A percentile compares a stretch with the other conserved stretches of the same genome.
Conservation (phyloP, 2,797 vertebrate genomes). For the Erithacus rubecula region DNA sequence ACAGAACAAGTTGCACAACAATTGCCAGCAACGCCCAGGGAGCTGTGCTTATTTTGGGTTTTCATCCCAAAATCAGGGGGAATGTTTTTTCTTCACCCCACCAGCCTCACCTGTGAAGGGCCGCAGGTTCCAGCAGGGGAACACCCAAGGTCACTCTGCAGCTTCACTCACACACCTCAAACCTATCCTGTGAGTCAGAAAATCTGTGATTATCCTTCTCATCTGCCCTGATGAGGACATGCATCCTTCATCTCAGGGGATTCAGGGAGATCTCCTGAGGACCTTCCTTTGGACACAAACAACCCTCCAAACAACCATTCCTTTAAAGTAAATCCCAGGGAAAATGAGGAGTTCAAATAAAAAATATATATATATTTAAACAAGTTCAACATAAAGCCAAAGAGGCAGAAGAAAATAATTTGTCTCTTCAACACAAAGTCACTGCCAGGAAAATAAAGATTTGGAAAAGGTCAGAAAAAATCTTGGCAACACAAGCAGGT, state of each 20-base stretch:
- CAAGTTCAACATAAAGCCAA: background rate
- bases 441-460: background rate
- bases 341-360: background rate
- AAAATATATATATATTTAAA: background rate
- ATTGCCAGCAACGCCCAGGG: background rate
- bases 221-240: constrained; percentile 26
- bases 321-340: background rate
- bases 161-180: background rate
- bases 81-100: background rate
- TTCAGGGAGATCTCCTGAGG: background rate
- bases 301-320: background rate
- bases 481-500: background rate
- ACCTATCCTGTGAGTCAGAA: background rate
- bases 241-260: constrained; percentile 2
- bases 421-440: background rate
- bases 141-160: background rate
- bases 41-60: background rate
- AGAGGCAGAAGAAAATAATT: background rate
- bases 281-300: background rate
- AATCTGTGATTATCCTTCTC: constrained; percentile 36
- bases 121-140: background rate
- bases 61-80: background rate
- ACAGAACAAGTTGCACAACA: background rate
- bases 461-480: background rate
- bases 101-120: background rate